These are phyloP conservation scores for Bellardia pandia DNA, from an alignment of 2,888 invertebrate species.

Conservation along the genomic window DNA sequence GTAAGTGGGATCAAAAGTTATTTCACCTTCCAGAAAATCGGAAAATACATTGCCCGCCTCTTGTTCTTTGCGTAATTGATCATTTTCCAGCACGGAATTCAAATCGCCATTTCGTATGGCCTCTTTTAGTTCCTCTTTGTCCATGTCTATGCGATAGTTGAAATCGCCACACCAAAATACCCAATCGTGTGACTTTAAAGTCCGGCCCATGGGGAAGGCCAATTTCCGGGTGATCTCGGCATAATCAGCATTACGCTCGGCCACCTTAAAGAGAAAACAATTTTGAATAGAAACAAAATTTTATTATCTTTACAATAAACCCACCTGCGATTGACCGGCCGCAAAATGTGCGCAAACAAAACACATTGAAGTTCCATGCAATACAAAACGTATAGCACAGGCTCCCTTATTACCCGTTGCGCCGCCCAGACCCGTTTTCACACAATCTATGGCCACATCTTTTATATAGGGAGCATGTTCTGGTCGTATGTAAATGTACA, in stretches of 20 bases:
- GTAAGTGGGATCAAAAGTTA: conserved; percentile 97
- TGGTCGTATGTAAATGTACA: conserved; percentile 96
- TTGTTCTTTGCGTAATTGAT: conserved; percentile 94
- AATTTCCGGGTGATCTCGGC: conserved; percentile 96
- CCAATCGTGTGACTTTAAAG: conserved; percentile 97
- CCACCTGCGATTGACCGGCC: conserved; percentile 98
- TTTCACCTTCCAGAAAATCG: conserved; percentile 96
- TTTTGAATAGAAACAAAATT: not conserved
- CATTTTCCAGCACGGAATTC: conserved; percentile 91
- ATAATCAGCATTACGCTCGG: conserved; percentile 97
- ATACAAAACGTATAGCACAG: conserved; percentile 95
- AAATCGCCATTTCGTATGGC: conserved; percentile 87
- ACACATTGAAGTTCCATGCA: conserved; percentile 96
- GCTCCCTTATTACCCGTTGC: conserved; percentile 99
- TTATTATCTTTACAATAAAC: not conserved
- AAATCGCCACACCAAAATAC: conserved; percentile 99
- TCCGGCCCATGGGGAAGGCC: conserved; percentile 95
- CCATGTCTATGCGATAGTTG: conserved; percentile 98
- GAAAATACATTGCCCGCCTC: conserved; percentile 93
- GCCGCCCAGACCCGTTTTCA: conserved; percentile 99
- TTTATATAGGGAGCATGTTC: conserved; percentile 94
- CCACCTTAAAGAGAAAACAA: conserved; percentile 72
- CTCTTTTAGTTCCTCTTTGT: conserved; percentile 96
- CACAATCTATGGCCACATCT: conserved; percentile 97
- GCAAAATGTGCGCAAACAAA: conserved; percentile 99